Conservation (phyloP, 2,888 invertebrate genomes). For the Agrypnus murinus region DNA sequence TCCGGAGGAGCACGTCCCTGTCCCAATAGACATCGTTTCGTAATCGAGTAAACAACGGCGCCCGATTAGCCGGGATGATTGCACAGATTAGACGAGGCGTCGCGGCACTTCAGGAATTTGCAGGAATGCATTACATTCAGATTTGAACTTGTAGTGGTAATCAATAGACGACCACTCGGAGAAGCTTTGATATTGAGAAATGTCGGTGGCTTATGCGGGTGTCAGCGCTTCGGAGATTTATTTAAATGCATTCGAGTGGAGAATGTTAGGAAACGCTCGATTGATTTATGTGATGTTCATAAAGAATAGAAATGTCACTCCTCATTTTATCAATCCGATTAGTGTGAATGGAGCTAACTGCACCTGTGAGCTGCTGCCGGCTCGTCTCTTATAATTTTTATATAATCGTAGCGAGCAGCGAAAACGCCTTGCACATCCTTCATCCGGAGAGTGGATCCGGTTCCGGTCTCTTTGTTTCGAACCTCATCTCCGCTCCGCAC, state of each 20-base stretch:
- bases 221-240: constrained; percentile 24
- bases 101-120: constrained; percentile 46
- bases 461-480: constrained; percentile 57
- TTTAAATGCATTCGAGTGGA: constrained; percentile 24
- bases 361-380: constrained; percentile 31
- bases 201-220: constrained; percentile 23
- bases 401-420: constrained; percentile 51
- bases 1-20: constrained; percentile 43
- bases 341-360: constrained; percentile 22
- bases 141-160: constrained; percentile 39
- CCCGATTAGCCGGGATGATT: constrained; percentile 50
- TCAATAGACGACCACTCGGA: constrained; percentile 30
- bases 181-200: constrained; percentile 18
- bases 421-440: constrained; percentile 51
- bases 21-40: constrained; percentile 47
- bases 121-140: constrained; percentile 45
- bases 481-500: constrained; percentile 58
- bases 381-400: constrained; percentile 47
- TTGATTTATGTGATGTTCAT: constrained; percentile 44
- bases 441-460: constrained; percentile 56
- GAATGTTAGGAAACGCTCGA: constrained; percentile 9
- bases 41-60: constrained; percentile 50
- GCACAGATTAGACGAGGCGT: constrained; percentile 51
- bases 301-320: constrained; percentile 29
- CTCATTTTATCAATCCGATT: constrained; percentile 25